Base-by-base conservation (phyloP, 2,797 vertebrate genomes). In the Dendrocincla fuliginosa region DNA sequence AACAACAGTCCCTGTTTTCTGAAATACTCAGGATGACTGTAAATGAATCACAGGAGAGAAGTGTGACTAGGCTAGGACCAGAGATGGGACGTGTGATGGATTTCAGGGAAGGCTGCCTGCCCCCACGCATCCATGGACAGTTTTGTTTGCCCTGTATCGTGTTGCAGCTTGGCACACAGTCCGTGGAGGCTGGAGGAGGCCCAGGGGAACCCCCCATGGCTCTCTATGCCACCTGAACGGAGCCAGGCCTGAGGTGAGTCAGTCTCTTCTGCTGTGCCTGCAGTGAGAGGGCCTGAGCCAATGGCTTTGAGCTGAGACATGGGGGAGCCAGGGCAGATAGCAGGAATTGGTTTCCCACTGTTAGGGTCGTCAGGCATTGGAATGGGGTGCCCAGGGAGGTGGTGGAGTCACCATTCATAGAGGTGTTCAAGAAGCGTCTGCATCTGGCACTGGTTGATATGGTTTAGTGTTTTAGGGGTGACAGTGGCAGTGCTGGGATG, bases 181-280 rank as follows among this genome's bases (percentile, higher is more conserved):
- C 50, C 12, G 52, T 18, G 19, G 6, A 11, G 30, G 55, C 73
- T 44, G 42, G 30, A 59, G 44, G 24, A 50, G 28, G 11, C 52
- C 30, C 17, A 2, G 16, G 24, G 10, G 17, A 10, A 27, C 2
- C 8, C 2, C 7, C 33, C 57, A 39, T 3, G 0, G 5, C 39
- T 32, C 50, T 8, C 27, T 8, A 52, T 16, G 11, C 61, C 32
- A 13, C 19, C 24, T 30, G 37, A 44, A 19, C 44, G n/a, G 30
- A 59, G 20, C 2, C 2, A 27, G 59, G 13, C 18, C 8, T 39
- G n/a, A 10, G 65, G 20, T 7, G 2, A 14, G 39, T 20, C 24
- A 0, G 6, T 25, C 41, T 13, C 10, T 50, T 23, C 22, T 44
- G 10, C 16, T 0, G 0, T 25, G 42, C 23, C 35, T 70, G 14